A percentile compares a stretch with the other conserved stretches of the same genome.
Evolutionary conservation across 2,888 invertebrate genomes (phyloP).

Genomic region (Choristoneura rosaceana): DNA sequence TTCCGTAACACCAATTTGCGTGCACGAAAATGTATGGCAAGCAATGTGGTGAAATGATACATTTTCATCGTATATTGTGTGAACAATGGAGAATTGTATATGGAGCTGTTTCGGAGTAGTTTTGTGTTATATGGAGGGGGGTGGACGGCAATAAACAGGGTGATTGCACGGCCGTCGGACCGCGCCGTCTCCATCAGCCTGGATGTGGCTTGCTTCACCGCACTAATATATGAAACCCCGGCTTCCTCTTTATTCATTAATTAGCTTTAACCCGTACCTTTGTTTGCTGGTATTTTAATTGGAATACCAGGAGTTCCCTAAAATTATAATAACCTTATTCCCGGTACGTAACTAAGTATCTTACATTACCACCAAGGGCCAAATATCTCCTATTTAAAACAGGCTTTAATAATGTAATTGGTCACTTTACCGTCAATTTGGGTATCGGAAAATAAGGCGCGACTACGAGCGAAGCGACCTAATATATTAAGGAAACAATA

Average conservation of each 20-base stretch:
- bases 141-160: conserved; percentile 43
- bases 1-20: conserved; percentile 35
- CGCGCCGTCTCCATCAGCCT: conserved; percentile 12
- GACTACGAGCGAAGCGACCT: too few species aligned
- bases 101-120: conserved; percentile 42
- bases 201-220: conserved; percentile 10
- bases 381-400: too few species aligned
- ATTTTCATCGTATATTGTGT: conserved; percentile 42
- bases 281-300: too few species aligned
- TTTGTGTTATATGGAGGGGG: conserved; percentile 41
- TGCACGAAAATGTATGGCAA: conserved; percentile 33
- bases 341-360: too few species aligned
- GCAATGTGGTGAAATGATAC: conserved; percentile 42
- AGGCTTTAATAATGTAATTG: too few species aligned
- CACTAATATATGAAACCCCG: neutral
- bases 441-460: too few species aligned
- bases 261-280: too few species aligned
- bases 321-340: too few species aligned
- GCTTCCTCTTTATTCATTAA: neutral
- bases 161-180: conserved; percentile 41
- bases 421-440: too few species aligned
- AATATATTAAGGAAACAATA: too few species aligned
- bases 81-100: conserved; percentile 41
- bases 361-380: too few species aligned
- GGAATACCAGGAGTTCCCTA: too few species aligned